Percentiles rank a stretch among this genome's conserved stretches.
These are phyloP conservation scores for Sminthurinus signatus DNA, from an alignment of 1,140 invertebrate genomes.

Conservation along the genomic window DNA sequence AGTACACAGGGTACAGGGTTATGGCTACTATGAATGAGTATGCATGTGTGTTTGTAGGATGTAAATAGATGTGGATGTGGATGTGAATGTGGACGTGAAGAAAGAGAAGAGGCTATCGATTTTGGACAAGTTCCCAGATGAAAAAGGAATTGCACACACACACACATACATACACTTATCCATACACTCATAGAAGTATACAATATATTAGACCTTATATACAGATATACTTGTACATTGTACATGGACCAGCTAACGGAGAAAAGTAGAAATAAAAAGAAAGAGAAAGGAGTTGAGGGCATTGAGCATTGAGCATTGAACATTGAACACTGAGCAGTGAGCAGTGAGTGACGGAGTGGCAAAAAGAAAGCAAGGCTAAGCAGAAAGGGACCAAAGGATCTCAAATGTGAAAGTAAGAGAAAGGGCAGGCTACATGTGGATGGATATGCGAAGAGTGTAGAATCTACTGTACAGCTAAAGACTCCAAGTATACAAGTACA, in stretches of 20 bases:
- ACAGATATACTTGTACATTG: too few relatives aligned
- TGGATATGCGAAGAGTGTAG: too few relatives aligned
- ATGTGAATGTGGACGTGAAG: too few relatives aligned
- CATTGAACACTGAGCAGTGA: neutral
- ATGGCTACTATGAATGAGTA: too few relatives aligned
- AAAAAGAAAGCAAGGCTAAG: neutral
- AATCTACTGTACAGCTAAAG: neutral
- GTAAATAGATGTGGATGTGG: too few relatives aligned
- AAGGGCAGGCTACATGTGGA: neutral
- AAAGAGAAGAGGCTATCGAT: slow-evolving; percentile 18
- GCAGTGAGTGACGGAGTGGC: slow-evolving; percentile 7
- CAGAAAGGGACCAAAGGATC: neutral
- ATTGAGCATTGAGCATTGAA: too few relatives aligned
- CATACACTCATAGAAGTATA: too few relatives aligned
- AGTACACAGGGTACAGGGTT: too few relatives aligned
- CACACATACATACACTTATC: slow-evolving; percentile 11
- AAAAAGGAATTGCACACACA: slow-evolving; percentile 8
- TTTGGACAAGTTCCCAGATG: slow-evolving; percentile 24
- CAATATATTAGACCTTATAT: too few relatives aligned
- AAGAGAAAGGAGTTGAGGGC: neutral
- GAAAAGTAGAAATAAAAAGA: neutral
- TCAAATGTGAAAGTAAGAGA: neutral
- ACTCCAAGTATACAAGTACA: neutral
- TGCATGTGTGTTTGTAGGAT: neutral
- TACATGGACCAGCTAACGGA: too few relatives aligned